Evolutionary conservation across 2,797 vertebrate species (phyloP).

Genomic region (Malacoraja senta): DNA sequence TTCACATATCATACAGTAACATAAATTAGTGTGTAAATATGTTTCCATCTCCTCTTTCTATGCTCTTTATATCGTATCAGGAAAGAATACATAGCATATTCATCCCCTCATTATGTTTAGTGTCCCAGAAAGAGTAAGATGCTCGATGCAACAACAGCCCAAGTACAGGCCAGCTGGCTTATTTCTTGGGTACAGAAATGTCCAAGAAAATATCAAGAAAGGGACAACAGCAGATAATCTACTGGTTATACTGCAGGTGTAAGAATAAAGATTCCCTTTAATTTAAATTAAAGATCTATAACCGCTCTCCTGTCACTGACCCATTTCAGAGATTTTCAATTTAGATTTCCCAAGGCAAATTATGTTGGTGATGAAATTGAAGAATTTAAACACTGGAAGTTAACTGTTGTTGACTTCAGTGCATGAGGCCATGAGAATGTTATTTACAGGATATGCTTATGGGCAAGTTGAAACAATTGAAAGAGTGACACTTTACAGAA

Average conservation of each 20-base stretch:
- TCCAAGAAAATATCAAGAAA: background rate
- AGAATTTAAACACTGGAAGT: conserved; percentile 25
- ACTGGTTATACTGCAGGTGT: background rate
- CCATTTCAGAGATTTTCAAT: conserved; percentile 16
- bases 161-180: background rate
- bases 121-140: background rate
- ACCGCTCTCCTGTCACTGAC: background rate
- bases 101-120: background rate
- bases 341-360: conserved; percentile 11
- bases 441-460: background rate
- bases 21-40: background rate
- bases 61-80: background rate
- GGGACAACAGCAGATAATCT: conserved; percentile 7
- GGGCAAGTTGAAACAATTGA: background rate
- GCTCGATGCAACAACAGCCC: background rate
- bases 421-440: background rate
- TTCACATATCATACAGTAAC: background rate
- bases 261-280: background rate
- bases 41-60: background rate
- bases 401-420: background rate
- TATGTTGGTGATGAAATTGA: background rate
- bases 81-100: background rate
- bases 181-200: background rate
- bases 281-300: background rate
- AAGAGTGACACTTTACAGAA: background rate